A percentile compares a stretch with the other conserved stretches of the same genome.
Evolutionary conservation across 2,888 invertebrate genomes (phyloP).

Genomic region (Germaria angustata): DNA sequence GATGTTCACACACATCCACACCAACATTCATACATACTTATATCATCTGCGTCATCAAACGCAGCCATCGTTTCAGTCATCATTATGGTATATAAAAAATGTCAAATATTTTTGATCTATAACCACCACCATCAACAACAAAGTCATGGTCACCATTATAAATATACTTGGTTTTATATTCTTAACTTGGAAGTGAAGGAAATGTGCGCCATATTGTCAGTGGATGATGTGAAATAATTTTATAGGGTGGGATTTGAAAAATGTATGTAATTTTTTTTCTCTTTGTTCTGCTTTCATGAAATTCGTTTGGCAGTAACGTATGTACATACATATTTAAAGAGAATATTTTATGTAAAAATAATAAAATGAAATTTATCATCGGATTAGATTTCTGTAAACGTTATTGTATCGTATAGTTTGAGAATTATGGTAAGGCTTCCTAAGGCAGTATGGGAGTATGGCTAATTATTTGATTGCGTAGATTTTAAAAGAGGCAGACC

Average conservation of each 20-base stretch:
- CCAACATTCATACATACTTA: not conserved
- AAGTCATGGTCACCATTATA: slow-evolving; percentile 41
- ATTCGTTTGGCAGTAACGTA: not conserved
- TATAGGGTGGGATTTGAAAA: slow-evolving; percentile 56
- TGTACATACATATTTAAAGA: not conserved
- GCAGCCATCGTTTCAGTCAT: slow-evolving; percentile 20
- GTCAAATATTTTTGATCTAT: slow-evolving; percentile 62
- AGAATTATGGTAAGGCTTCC: too few species aligned
- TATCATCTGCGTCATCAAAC: slow-evolving; percentile 38
- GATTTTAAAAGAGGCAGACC: too few species aligned
- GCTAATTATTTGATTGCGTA: too few species aligned
- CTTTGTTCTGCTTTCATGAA: not conserved
- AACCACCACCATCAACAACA: slow-evolving; percentile 41
- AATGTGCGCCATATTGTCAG: slow-evolving; percentile 55
- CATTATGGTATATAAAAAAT: slow-evolving; percentile 38
- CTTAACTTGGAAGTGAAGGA: not conserved
- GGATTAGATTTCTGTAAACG: not conserved
- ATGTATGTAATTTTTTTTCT: not conserved
- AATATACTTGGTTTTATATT: slow-evolving; percentile 16
- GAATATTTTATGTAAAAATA: not conserved
- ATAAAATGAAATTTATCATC: not conserved
- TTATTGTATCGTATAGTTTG: not conserved
- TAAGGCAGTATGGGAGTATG: too few species aligned
- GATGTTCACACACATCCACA: slow-evolving; percentile 23
- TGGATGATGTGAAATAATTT: slow-evolving; percentile 48